These are phyloP conservation scores for Canis aureus DNA, from an alignment of 2,113 vertebrate species.

Conservation along the genomic window DNA sequence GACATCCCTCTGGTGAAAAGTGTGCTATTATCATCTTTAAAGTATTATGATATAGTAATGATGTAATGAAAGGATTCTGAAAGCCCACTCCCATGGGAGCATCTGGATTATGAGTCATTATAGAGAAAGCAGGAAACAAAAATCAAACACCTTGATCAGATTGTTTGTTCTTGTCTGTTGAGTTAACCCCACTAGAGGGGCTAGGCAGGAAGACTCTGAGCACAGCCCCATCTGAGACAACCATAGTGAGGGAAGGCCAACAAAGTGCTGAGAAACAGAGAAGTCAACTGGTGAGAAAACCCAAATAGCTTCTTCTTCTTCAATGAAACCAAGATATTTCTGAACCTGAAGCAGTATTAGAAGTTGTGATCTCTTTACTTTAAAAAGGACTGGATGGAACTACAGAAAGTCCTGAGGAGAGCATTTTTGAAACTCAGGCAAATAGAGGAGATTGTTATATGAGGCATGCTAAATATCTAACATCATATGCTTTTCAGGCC, in stretches of 20 bases:
- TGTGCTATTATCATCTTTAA: slow-evolving; percentile 23
- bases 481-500: neutral
- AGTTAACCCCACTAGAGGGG: neutral
- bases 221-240: neutral
- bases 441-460: neutral
- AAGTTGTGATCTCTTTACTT: slow-evolving; percentile 18
- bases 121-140: slow-evolving; percentile 24
- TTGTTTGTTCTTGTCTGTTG: neutral
- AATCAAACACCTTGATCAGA: neutral
- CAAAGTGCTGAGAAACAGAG: neutral
- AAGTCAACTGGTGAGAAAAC: neutral
- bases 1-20: neutral
- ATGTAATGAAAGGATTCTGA: neutral
- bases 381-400: neutral
- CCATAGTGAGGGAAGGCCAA: neutral
- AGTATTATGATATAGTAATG: neutral
- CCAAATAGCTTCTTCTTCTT: neutral
- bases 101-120: neutral
- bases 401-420: neutral
- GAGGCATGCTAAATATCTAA: neutral
- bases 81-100: neutral
- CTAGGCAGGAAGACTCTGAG: neutral
- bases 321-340: neutral
- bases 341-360: neutral
- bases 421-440: neutral